Evolutionary conservation across 2,888 invertebrate species (phyloP), one percentile per base, ranked within the genome.

Genomic region (Spodoptera exigua): DNA sequence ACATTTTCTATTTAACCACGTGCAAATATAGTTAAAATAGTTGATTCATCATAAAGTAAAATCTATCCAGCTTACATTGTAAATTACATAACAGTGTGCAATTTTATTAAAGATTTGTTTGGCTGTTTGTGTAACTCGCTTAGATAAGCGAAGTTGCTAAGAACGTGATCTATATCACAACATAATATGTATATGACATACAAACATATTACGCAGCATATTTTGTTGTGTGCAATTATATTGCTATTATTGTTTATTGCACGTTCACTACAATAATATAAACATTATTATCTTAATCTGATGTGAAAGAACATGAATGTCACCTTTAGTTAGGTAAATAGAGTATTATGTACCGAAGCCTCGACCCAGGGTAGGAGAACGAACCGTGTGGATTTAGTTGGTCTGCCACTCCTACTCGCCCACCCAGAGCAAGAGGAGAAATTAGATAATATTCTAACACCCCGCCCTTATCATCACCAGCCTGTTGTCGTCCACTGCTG

Each of bases 231-330:
- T 68, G 10, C 48, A 44, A 61, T 62, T 34, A 7, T 48, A 7
- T 48, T 75, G 27, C 7, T 27, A 59, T 78, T 75, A 61, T 69
- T 78, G 61, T 72, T 76, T 70, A 56, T 59, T 52, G 62, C 76
- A 76, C 76, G 76, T 76, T 59, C 49, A 44, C 57, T 36, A 21
- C 47, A 57, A 62, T 57, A 57, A 69, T 48, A 62, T 46, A 36
- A 52, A 70, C 66, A 63, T 59, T 70, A 66, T 61, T 52, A 34
- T 7, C n/a, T n/a, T 48, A 40, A 55, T 59, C 44, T 41, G 41
- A 36, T 52, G 53, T 35, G 47, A 43, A 57, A 55, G 16, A 47
- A 55, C 43, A 12, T 60, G 43, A 41, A 68, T 66, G 72, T 60
- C 72, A 51, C 11, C 43, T 43, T 43, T 16, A 14, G 27, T 5